phyloP scores from a whole-genome alignment of 1,140 invertebrate genomes.

The Anastatus disparis region DNA sequence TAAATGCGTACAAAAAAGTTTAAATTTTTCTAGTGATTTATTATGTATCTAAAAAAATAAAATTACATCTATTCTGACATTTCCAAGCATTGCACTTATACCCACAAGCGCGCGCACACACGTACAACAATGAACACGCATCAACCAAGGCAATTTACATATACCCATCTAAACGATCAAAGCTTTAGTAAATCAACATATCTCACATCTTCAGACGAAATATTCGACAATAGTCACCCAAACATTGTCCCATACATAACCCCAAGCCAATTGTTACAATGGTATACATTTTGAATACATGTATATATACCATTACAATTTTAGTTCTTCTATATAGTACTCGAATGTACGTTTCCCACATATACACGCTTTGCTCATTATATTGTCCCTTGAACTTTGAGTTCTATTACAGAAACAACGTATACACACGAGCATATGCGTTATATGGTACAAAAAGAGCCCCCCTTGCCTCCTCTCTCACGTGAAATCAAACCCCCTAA shows the following conservation, averaged over 20 bases:
- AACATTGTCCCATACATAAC: not conserved
- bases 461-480: too few species aligned
- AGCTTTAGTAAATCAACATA: conserved; percentile 15
- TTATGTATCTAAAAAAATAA: too few species aligned
- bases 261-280: too few species aligned
- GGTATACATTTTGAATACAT: too few species aligned
- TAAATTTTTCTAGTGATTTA: too few species aligned
- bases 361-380: conserved; percentile 49
- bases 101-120: too few species aligned
- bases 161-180: not conserved
- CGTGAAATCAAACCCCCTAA: conserved; percentile 53
- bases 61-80: too few species aligned
- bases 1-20: too few species aligned
- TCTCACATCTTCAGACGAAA: conserved; percentile 23
- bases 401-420: conserved; percentile 20
- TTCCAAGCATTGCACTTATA: too few species aligned
- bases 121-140: not conserved
- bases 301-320: not conserved
- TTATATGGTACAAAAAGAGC: conserved; percentile 31
- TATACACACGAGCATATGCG: conserved; percentile 43
- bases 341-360: conserved; percentile 56
- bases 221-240: conserved; percentile 12
- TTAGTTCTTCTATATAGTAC: too few species aligned
- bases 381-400: conserved; percentile 51
- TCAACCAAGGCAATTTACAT: conserved; percentile 1